phyloP scores from a whole-genome alignment of 2,113 vertebrate species.

The Chloropsis hardwickii region DNA sequence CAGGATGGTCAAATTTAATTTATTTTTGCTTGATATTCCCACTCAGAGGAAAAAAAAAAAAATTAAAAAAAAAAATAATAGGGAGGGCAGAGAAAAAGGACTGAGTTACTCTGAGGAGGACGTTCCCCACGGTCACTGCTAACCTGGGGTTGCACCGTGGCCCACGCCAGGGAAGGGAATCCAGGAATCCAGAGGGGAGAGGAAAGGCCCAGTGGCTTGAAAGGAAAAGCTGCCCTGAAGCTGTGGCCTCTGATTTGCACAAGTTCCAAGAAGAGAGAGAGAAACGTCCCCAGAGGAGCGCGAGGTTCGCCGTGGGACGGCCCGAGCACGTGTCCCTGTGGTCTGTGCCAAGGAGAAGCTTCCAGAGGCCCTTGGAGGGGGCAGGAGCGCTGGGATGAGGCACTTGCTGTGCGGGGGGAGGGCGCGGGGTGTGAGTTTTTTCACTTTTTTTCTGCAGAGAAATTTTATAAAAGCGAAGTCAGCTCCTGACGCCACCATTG shows the following conservation, averaged over 20 bases:
- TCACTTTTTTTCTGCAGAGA: conserved; percentile 51
- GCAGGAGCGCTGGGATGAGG: conserved; percentile 30
- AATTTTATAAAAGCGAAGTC: conserved; percentile 65
- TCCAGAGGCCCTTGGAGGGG: background rate
- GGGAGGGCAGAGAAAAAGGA: background rate
- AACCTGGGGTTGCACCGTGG: background rate
- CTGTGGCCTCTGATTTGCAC: conserved; percentile 19
- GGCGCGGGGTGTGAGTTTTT: background rate
- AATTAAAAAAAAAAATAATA: background rate
- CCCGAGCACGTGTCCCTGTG: background rate
- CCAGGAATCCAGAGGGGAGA: background rate
- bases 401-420: conserved; percentile 27
- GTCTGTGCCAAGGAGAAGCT: background rate
- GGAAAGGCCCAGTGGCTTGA: background rate
- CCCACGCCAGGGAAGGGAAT: background rate
- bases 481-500: conserved; percentile 49
- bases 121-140: background rate
- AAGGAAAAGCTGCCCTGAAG: background rate
- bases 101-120: conserved; percentile 27
- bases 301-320: background rate
- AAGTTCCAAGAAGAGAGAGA: background rate
- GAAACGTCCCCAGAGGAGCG: background rate
- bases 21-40: conserved; percentile 66
- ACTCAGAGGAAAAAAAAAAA: conserved; percentile 11
- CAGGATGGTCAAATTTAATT: conserved; percentile 59